Evolutionary conservation across 92 coral and sea anemone species (phyloP), one percentile per base, ranked within the genome.

Genomic region (Epizoanthus fatuus): DNA sequence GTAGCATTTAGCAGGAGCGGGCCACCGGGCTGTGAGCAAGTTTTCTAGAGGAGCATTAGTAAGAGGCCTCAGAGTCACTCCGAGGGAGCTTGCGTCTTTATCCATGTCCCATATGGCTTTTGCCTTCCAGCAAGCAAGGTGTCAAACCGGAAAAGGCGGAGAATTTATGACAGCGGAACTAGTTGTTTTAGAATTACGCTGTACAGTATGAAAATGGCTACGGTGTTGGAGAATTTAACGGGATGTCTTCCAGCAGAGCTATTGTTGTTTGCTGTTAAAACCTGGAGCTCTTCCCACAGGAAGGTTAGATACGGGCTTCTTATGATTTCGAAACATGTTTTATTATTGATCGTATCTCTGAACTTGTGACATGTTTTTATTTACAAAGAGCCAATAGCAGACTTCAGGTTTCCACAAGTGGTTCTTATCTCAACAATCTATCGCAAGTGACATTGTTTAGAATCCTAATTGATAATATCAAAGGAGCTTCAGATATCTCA

Each of bases 91-190:
- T 11, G 49, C 25, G 16, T 59, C 57, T 54, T 47, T 19, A 52
- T 44, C 52, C 70, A 9, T 25, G 44, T 54, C 42, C 88, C 94
- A 95, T 71, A 86, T 88, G 91, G 86, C 58, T 69, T 65, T 79
- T 81, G 95, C 95, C 96, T 93, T 81, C 76, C 19, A 84, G 90
- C 91, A 13, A 80, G 56, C 35, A 60, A 86, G 94, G 83, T 88
- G 79, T 13, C 66, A 77, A 7, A 93, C 96, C 98, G 96, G 98
- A 93, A 93, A 84, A 81, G 93, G 93, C 93, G 97, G 98, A 83
- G 54, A 56, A 66, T 82, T 84, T 81, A 84, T 95, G 98, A 80
- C 75, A 62, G 17, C 45, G 32, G 72, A 83, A 79, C 72, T 87
- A 19, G n/a, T 54, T 76, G 75, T 54, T 57, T 63, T 70, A 39